Evolutionary conservation across 1,140 invertebrate genomes (phyloP).

Genomic region (Pseudomyrmex concolor): DNA sequence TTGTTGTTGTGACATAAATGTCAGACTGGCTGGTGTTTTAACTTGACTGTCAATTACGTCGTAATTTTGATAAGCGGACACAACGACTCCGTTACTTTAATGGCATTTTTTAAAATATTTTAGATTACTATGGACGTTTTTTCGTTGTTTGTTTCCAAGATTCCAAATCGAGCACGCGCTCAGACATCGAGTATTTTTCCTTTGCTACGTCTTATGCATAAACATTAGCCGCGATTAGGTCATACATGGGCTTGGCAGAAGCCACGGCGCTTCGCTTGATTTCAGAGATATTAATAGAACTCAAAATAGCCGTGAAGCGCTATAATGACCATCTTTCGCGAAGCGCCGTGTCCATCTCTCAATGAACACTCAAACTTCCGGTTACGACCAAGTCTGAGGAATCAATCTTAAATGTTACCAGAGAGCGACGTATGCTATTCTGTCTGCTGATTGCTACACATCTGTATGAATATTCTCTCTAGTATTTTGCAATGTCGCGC

Average conservation of each 20-base stretch:
- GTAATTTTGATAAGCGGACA: too few relatives aligned
- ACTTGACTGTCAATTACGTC: too few relatives aligned
- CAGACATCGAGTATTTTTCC: not conserved
- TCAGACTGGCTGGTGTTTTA: not conserved
- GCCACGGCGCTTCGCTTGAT: conserved; percentile 77
- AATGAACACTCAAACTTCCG: conserved; percentile 42
- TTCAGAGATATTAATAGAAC: conserved; percentile 81
- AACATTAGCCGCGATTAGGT: conserved; percentile 75
- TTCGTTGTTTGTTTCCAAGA: not conserved
- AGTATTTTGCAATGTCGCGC: not conserved
- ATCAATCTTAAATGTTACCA: conserved; percentile 33
- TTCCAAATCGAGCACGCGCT: not conserved
- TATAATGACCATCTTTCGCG: conserved; percentile 66
- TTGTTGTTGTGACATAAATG: conserved; percentile 4
- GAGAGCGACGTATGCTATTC: conserved; percentile 20
- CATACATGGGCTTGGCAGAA: conserved; percentile 79
- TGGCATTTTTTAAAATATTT: not conserved
- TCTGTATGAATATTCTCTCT: conserved; percentile 28
- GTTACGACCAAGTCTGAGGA: conserved; percentile 5
- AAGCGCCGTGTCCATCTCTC: conserved; percentile 20
- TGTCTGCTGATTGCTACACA: not conserved
- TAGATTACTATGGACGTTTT: not conserved
- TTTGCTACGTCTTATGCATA: conserved; percentile 16
- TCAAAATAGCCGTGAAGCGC: conserved; percentile 72
- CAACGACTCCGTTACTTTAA: too few relatives aligned